phyloP scores from a whole-genome alignment of 2,888 invertebrate genomes.

The Ormyrus labotus region DNA sequence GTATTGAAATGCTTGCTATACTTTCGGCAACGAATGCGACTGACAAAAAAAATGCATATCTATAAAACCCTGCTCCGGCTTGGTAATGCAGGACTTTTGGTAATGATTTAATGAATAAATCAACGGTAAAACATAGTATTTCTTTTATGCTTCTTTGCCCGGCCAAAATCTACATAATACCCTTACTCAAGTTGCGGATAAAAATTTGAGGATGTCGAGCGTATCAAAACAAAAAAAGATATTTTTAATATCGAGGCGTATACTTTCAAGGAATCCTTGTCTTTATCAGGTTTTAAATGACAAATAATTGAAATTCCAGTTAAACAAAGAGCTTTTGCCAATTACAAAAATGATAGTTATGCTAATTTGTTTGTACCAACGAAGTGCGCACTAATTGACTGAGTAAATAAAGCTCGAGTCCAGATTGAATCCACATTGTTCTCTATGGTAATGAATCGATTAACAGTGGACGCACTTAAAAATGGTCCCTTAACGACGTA shows the following conservation, averaged over 20 bases:
- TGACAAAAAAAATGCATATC: constrained; percentile 30
- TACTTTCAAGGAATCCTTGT: no score
- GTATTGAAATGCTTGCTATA: constrained; percentile 6
- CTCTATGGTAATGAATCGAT: constrained; percentile 51
- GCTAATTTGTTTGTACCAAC: no score
- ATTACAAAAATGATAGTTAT: no score
- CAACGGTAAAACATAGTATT: constrained; percentile 30
- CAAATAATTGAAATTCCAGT: no score
- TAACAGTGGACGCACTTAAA: constrained; percentile 53
- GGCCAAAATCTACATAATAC: constrained; percentile 46
- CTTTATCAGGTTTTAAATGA: no score
- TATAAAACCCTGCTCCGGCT: constrained; percentile 24
- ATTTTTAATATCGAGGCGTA: background rate
- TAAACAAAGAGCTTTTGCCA: no score
- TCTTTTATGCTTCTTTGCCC: constrained; percentile 18
- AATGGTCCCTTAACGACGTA: constrained; percentile 60
- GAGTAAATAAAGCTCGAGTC: background rate
- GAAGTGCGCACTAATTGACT: background rate
- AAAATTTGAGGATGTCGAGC: constrained; percentile 4
- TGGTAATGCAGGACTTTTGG: constrained; percentile 28
- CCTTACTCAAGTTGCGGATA: constrained; percentile 8
- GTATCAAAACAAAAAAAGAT: background rate
- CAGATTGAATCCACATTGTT: constrained; percentile 6
- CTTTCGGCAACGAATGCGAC: constrained; percentile 1
- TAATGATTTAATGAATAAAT: constrained; percentile 57